Evolutionary conservation across 1,140 invertebrate genomes (phyloP), one percentile per base, ranked within the genome.

Genomic region (Pachypeltis micranthus): DNA sequence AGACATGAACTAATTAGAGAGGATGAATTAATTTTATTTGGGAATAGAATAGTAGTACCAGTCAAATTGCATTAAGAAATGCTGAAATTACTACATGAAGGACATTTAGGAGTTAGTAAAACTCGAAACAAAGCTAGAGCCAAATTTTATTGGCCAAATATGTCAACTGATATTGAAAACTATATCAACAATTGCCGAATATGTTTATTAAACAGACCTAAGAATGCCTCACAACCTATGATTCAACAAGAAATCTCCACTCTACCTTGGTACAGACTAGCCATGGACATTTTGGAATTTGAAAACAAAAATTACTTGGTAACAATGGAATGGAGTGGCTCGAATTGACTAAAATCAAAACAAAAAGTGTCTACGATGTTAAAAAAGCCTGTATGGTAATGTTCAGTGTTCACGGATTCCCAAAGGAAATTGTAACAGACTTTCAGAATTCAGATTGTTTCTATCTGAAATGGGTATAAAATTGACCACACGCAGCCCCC

Each of bases 91-190:
- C n/a, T 58, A 27, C 56, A 58, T 58, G 56, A 58, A 58, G 56
- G 56, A 58, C 56, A 58, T 27, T 26, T 24, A 58, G 56, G 56
- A 14, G 56, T 58, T 21, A 26, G 21, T 58, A 39, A 59, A 34
- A 59, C 58, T 14, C 14, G 31, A 29, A 34, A 27, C 3, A 16
- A 31, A 23, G 31, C 58, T 7, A 27, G 58, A 31, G 26, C 26
- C 19, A 59, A 59, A 34, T 34, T 59, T 23, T 59, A 59, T 24
- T 59, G 58, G 58, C 58, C 58, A n/a, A 34, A 34, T 23, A 59
- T 59, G 58, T 31, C 16, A 31, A 59, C 29, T n/a, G 58, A 59
- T 21, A 59, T 59, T 2, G 58, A 59, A 34, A 34, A 16, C 25
- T 31, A 27, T 12, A 34, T 59, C 16, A 27, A 31, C 21, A 31